A percentile compares a stretch with the other conserved stretches of the same genome.
Conservation (phyloP, 1,140 invertebrate genomes). For the Camponotus pennsylvanicus region DNA sequence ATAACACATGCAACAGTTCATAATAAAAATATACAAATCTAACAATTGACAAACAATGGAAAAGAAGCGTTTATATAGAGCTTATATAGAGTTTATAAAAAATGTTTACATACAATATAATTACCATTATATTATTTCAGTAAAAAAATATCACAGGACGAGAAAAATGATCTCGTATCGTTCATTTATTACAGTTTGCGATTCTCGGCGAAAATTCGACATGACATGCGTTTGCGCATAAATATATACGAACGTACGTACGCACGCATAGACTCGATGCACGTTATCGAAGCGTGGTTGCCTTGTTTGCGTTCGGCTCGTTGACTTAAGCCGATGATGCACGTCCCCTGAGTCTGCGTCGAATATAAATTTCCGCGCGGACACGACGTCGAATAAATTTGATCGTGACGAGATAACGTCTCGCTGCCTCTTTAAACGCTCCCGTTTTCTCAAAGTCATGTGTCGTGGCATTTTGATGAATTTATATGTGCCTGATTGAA, state of each 20-base stretch:
- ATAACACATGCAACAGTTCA: background rate
- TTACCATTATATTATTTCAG: background rate
- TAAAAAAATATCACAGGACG: background rate
- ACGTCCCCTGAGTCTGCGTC: constrained; percentile 62
- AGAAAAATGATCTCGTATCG: background rate
- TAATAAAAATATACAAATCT: background rate
- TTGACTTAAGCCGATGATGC: constrained; percentile 74
- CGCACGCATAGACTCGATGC: constrained; percentile 51
- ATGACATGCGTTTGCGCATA: constrained; percentile 51
- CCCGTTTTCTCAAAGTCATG: background rate
- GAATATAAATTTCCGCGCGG: constrained; percentile 68
- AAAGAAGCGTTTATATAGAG: background rate
- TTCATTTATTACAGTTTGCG: background rate
- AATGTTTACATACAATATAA: too few species aligned
- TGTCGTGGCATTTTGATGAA: background rate
- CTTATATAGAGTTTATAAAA: too few species aligned
- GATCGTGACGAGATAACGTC: constrained; percentile 66
- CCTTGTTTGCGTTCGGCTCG: constrained; percentile 71
- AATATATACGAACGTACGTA: background rate
- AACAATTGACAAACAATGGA: background rate
- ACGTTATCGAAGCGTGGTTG: constrained; percentile 55
- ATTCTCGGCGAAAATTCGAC: background rate
- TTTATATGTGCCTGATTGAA: background rate
- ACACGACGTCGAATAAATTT: constrained; percentile 71
- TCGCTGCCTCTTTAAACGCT: constrained; percentile 24